These are phyloP conservation scores for Odiellus spinosus DNA, from an alignment of 2,888 invertebrate genomes.

Conservation along the genomic window DNA sequence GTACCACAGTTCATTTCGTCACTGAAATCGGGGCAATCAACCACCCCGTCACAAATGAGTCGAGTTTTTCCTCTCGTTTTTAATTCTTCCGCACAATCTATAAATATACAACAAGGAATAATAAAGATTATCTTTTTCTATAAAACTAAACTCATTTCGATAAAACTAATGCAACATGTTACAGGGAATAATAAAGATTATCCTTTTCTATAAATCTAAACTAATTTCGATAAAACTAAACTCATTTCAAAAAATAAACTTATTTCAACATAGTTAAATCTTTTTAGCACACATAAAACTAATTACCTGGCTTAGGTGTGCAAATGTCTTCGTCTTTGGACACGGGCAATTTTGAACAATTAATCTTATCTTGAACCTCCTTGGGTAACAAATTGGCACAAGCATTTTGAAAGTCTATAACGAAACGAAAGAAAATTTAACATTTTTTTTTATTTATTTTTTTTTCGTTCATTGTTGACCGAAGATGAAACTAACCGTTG, in stretches of 20 bases:
- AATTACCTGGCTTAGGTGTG: constrained; percentile 60
- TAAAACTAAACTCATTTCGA: too few species aligned
- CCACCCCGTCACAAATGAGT: constrained; percentile 66
- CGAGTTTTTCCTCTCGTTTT: constrained; percentile 56
- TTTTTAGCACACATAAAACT: too few species aligned
- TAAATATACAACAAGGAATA: constrained; percentile 2
- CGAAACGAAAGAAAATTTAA: constrained; percentile 29
- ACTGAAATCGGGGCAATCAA: constrained; percentile 66
- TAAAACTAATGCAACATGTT: too few species aligned
- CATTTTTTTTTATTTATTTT: constrained; percentile 48
- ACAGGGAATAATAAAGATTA: neutral
- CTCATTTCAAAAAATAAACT: neutral
- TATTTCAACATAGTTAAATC: too few species aligned
- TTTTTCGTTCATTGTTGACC: constrained; percentile 28
- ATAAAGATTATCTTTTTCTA: neutral
- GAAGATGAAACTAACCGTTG: constrained; percentile 42
- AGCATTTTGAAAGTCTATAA: constrained; percentile 55
- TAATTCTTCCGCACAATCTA: constrained; percentile 57
- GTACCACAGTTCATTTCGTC: constrained; percentile 65
- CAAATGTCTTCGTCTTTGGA: constrained; percentile 57
- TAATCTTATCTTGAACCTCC: constrained; percentile 50
- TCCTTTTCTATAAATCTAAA: too few species aligned
- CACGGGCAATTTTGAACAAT: constrained; percentile 43
- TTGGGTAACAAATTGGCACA: constrained; percentile 59
- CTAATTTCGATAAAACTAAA: too few species aligned